Conservation (phyloP, 2,113 vertebrate genomes). For the Bujurquina vittata region DNA sequence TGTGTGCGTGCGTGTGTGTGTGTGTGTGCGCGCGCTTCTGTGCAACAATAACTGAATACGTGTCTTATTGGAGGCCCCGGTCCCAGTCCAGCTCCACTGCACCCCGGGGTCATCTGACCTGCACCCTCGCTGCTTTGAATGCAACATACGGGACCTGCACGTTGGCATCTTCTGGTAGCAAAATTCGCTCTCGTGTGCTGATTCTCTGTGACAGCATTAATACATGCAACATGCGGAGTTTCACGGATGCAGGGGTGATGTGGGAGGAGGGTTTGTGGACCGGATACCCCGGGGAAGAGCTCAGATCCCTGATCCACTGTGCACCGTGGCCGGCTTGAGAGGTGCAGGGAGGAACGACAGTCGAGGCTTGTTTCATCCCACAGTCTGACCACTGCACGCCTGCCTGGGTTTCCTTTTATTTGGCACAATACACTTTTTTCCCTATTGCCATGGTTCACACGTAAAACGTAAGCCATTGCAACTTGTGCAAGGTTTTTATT, state of each 20-base stretch:
- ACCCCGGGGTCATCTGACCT: conserved; percentile 21
- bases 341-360: conserved; percentile 8
- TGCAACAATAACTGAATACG: background rate
- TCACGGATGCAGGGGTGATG: conserved; percentile 30
- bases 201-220: conserved; percentile 33
- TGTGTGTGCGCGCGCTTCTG: background rate
- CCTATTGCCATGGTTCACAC: background rate
- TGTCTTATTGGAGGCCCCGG: background rate
- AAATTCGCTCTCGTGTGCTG: conserved; percentile 19
- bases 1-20: background rate
- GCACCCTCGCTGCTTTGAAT: conserved; percentile 3
- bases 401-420: background rate
- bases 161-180: background rate
- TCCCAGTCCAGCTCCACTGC: background rate
- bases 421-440: background rate
- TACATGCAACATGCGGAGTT: conserved; percentile 26
- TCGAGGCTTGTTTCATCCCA: conserved; percentile 21
- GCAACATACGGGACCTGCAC: background rate
- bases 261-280: conserved; percentile 40
- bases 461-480: background rate
- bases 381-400: background rate
- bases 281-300: conserved; percentile 41
- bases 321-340: conserved; percentile 19
- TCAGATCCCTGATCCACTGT: conserved; percentile 27
- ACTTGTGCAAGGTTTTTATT: background rate